These are phyloP conservation scores for Merops nubicus DNA, from an alignment of 2,113 vertebrate genomes.

Conservation along the genomic window DNA sequence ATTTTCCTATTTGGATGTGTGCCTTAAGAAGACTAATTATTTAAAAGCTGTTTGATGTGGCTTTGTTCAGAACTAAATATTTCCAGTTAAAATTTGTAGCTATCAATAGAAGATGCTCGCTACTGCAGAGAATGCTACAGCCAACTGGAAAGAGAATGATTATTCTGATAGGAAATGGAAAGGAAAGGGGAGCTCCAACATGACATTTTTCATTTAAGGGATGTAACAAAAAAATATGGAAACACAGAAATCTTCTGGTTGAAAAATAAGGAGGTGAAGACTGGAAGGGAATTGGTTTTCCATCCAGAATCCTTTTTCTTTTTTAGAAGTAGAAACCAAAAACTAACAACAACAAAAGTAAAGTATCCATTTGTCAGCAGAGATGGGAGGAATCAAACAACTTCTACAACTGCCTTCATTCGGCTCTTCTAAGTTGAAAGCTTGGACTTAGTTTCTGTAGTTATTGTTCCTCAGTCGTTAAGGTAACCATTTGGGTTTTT, in stretches of 20 bases:
- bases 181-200: background rate
- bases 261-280: background rate
- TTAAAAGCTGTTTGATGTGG: background rate
- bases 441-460: background rate
- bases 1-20: background rate
- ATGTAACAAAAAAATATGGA: background rate
- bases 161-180: background rate
- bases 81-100: background rate
- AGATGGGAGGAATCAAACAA: background rate
- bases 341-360: background rate
- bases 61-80: background rate
- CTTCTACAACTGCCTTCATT: background rate
- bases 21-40: background rate
- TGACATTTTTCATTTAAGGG: background rate
- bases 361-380: fast-evolving
- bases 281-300: background rate
- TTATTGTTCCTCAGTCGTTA: background rate
- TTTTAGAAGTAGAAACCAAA: background rate
- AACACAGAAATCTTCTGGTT: background rate
- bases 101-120: background rate
- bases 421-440: background rate
- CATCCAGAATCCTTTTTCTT: background rate
- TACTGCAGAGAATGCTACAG: background rate
- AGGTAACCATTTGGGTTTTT: background rate
- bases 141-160: background rate